Percentiles rank a stretch among this genome's conserved stretches.
Conservation (phyloP, 2,888 invertebrate genomes). For the Perdita meconis region DNA sequence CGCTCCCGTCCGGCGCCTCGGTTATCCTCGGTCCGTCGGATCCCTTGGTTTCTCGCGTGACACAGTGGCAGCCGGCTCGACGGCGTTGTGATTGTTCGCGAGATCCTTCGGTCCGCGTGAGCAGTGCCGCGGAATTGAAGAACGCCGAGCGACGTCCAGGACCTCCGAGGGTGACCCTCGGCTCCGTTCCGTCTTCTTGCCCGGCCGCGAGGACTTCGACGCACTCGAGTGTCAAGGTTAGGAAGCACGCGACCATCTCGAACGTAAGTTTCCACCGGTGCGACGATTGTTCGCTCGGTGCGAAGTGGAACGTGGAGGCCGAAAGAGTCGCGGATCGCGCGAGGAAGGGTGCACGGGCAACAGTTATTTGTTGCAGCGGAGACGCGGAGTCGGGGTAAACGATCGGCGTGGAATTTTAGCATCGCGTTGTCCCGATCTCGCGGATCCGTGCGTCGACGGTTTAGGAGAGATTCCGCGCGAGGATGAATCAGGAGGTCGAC, state of each 20-base stretch:
- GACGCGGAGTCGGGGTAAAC: too few species aligned
- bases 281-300: too few species aligned
- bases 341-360: too few species aligned
- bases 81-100: constrained; percentile 28
- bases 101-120: constrained; percentile 1
- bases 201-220: background rate
- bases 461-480: background rate
- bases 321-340: too few species aligned
- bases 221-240: background rate
- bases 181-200: background rate
- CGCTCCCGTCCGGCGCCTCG: constrained; percentile 1
- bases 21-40: background rate
- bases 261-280: too few species aligned
- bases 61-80: background rate
- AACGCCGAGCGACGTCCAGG: constrained; percentile 34
- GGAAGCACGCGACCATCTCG: too few species aligned
- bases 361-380: too few species aligned
- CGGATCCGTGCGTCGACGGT: background rate
- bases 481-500: background rate
- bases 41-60: background rate
- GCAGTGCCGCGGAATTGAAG: constrained; percentile 32
- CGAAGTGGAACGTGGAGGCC: too few species aligned
- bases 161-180: constrained; percentile 4
- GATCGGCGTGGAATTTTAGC: too few species aligned
- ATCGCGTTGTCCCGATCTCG: too few species aligned